phyloP scores from a whole-genome alignment of 1,140 invertebrate species.

The Metaphire vulgaris region DNA sequence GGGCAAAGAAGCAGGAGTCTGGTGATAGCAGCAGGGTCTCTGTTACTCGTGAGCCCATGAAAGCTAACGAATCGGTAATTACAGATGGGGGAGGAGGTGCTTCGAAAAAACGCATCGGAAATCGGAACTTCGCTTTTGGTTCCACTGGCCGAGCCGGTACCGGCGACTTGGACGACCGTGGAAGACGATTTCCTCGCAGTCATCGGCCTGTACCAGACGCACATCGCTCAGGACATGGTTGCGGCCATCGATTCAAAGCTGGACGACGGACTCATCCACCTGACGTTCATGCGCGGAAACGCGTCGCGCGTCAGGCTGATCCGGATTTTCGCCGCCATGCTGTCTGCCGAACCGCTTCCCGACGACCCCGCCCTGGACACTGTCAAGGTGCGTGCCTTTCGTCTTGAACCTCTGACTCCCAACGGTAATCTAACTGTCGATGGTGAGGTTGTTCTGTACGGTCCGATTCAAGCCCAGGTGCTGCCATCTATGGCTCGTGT shows the following conservation, averaged over 20 bases:
- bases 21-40: too few relatives aligned
- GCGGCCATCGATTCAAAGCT: slow-evolving; percentile 76
- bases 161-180: slow-evolving; percentile 67
- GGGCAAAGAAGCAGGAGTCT: too few relatives aligned
- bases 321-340: slow-evolving; percentile 59
- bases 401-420: slow-evolving; percentile 65
- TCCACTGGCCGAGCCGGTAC: slow-evolving; percentile 66
- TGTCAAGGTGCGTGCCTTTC: slow-evolving; percentile 76
- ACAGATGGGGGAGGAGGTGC: too few relatives aligned
- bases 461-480: slow-evolving; percentile 76
- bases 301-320: slow-evolving; percentile 41
- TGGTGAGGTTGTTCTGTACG: slow-evolving; percentile 74
- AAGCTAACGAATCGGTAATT: too few relatives aligned
- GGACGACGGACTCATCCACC: slow-evolving; percentile 82
- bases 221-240: slow-evolving; percentile 74
- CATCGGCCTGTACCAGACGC: slow-evolving; percentile 76
- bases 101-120: too few relatives aligned
- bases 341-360: slow-evolving; percentile 48
- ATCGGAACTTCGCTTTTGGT: slow-evolving; percentile 58
- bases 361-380: slow-evolving; percentile 58
- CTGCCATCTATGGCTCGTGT: slow-evolving; percentile 69
- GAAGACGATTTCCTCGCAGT: slow-evolving; percentile 81
- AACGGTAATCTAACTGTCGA: slow-evolving; percentile 77
- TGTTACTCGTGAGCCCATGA: too few relatives aligned
- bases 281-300: slow-evolving; percentile 70